A percentile compares a stretch with the other conserved stretches of the same genome.
phyloP scores from a whole-genome alignment of 2,888 invertebrate species.

The Caradrina clavipalpis region DNA sequence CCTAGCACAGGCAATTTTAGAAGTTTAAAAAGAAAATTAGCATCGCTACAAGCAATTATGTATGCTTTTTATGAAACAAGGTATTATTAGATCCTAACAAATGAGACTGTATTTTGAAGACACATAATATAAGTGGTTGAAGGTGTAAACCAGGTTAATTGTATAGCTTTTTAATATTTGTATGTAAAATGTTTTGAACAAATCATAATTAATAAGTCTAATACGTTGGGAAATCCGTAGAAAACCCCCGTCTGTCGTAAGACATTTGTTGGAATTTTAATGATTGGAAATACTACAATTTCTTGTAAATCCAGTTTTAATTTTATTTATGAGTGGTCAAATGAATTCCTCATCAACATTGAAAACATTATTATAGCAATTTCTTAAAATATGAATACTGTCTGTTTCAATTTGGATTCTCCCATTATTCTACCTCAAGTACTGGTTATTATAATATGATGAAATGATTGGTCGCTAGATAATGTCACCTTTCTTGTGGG shows the following conservation, averaged over 20 bases:
- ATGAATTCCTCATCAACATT: slow-evolving; percentile 14
- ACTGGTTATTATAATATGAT: slow-evolving; percentile 25
- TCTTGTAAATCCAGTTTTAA: slow-evolving; percentile 47
- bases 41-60: slow-evolving; percentile 29
- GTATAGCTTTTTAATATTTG: background rate
- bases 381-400: slow-evolving; percentile 4
- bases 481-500: slow-evolving; percentile 51
- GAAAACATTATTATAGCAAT: background rate
- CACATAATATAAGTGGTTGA: slow-evolving; percentile 18
- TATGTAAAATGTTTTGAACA: background rate
- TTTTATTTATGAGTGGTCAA: slow-evolving; percentile 27
- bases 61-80: slow-evolving; percentile 43
- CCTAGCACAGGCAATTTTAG: slow-evolving; percentile 48
- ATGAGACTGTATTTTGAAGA: slow-evolving; percentile 40
- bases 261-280: slow-evolving; percentile 25
- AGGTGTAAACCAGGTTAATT: slow-evolving; percentile 14
- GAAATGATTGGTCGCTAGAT: slow-evolving; percentile 31
- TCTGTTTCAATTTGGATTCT: slow-evolving; percentile 1
- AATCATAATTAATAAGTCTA: slow-evolving; percentile 12
- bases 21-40: slow-evolving; percentile 55
- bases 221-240: slow-evolving; percentile 41
- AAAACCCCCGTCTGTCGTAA: slow-evolving; percentile 47
- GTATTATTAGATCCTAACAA: slow-evolving; percentile 47
- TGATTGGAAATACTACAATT: slow-evolving; percentile 33
- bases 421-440: slow-evolving; percentile 9